phyloP scores from a whole-genome alignment of 2,113 vertebrate species.

The Oreocharis arfaki region DNA sequence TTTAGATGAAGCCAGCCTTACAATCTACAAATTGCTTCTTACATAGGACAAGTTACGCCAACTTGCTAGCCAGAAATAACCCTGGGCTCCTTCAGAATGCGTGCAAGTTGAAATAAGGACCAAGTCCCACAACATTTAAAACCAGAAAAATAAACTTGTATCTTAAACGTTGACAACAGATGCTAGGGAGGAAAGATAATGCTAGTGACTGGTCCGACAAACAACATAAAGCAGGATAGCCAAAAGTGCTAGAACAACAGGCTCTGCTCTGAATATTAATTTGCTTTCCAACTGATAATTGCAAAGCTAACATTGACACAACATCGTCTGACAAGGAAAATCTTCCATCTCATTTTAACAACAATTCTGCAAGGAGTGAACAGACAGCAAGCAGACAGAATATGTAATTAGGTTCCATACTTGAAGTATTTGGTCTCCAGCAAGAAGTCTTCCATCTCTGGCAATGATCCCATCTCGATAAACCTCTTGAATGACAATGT shows the following conservation, averaged over 20 bases:
- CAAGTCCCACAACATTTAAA: not conserved
- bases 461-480: conserved; percentile 95
- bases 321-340: not conserved
- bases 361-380: conserved; percentile 10
- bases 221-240: not conserved
- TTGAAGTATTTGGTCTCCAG: conserved; percentile 97
- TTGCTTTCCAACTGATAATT: conserved; percentile 30
- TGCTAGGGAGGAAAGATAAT: not conserved
- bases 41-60: not conserved
- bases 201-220: not conserved
- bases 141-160: not conserved
- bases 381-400: conserved; percentile 7
- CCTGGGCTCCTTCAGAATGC: not conserved
- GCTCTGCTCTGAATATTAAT: conserved; percentile 34
- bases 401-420: conserved; percentile 64
- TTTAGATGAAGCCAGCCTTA: not conserved
- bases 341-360: conserved; percentile 19
- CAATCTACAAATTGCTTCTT: not conserved
- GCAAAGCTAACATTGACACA: conserved; percentile 33
- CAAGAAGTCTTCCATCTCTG: conserved; percentile 91
- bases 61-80: not conserved
- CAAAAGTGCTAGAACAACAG: not conserved
- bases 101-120: not conserved
- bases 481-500: conserved; percentile 97
- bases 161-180: not conserved